Evolutionary conservation across 2,888 invertebrate species (phyloP), one percentile per base, ranked within the genome.

Genomic region (Heteromurus nitidus): DNA sequence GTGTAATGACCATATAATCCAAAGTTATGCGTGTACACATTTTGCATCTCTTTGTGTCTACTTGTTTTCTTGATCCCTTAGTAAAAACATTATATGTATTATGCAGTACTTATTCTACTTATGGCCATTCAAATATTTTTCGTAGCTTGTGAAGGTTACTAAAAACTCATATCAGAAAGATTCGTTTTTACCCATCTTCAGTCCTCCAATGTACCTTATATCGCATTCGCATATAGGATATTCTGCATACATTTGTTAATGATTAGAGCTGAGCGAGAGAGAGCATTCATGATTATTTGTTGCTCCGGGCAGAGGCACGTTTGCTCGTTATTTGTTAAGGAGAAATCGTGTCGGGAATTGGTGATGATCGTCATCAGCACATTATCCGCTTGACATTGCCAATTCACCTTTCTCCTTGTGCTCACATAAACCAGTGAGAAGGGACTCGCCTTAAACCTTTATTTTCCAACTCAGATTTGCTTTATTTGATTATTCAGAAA

Each of bases 301-400:
- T 20, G 30, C 72, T 62, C 20, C 30, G 22, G 72, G 72, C 72
- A 62, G 47, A 73, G 62, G 47, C 72, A 73, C 72, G 60, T 62
- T 73, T 62, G 60, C 62, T 73, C 72, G 72, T 62, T 73, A 73
- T 73, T 73, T 62, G 72, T 62, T 62, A 73, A 73, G 62, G 72
- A 62, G 36, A 22, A 73, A 62, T 73, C 72, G 72, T 73, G 72
- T 73, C 30, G 47, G 62, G 72, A 73, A 73, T 73, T 73, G 62
- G 72, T 62, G 72, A 73, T 62, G 62, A 36, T 36, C 58, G 26
- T 30, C 26, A 70, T 55, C 70, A 53, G 31, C 58, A 58, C 58
- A 30, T 53, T 58, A 36, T 70, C 28, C 30, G 42, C 7, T 3
- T 22, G 24, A 13, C 62, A 22, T 73, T 28, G 36, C 11, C 58